Evolutionary conservation across 2,797 vertebrate species (phyloP).

Genomic region (Capromys pilorides): DNA sequence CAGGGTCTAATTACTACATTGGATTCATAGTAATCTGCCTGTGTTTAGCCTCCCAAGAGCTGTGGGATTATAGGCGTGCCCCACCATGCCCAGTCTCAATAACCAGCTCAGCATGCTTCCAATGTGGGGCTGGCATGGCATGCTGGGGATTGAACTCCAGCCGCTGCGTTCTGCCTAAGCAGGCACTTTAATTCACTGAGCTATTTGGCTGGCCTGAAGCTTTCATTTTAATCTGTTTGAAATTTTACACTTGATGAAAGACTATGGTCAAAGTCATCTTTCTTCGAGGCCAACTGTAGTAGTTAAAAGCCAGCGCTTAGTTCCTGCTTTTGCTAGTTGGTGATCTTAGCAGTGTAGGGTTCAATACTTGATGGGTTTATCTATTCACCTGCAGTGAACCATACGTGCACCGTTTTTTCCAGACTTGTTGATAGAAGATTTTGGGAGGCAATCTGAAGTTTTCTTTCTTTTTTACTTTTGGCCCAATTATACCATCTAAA

Average conservation of each 20-base stretch:
- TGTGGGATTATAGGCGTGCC: too few relatives aligned
- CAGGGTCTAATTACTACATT: too few relatives aligned
- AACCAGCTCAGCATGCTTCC: too few relatives aligned
- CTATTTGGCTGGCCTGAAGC: neutral
- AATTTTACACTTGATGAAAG: neutral
- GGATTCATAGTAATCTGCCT: too few relatives aligned
- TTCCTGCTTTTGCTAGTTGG: conserved; percentile 2
- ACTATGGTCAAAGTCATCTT: neutral
- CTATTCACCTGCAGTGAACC: neutral
- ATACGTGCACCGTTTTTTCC: too few relatives aligned
- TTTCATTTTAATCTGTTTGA: conserved; percentile 23
- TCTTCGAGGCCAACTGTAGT: neutral
- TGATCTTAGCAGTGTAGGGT: neutral
- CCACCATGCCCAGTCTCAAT: too few relatives aligned
- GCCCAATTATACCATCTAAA: neutral
- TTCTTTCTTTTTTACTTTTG: neutral
- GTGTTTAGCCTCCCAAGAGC: too few relatives aligned
- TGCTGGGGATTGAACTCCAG: too few relatives aligned
- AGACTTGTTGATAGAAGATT: neutral
- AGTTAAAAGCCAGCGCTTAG: conserved; percentile 1
- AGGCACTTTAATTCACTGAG: too few relatives aligned
- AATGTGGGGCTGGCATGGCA: too few relatives aligned
- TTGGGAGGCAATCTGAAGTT: neutral
- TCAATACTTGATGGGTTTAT: neutral
- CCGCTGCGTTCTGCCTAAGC: too few relatives aligned